These are phyloP conservation scores for Pluvianellus socialis DNA, from an alignment of 2,113 vertebrate species.

Conservation along the genomic window DNA sequence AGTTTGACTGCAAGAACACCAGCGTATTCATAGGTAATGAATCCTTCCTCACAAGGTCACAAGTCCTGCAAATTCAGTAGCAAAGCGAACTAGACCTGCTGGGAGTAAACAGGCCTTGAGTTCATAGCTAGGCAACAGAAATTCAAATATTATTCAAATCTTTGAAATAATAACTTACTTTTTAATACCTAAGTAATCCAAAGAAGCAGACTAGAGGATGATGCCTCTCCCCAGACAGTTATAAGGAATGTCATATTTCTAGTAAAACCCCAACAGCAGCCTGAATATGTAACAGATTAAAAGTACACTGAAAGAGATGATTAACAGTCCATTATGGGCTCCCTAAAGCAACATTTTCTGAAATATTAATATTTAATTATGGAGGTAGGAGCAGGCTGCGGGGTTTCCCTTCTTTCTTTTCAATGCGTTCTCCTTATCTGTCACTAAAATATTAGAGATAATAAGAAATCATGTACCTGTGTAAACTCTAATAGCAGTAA, in stretches of 20 bases:
- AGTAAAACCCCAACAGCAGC: slow-evolving; percentile 14
- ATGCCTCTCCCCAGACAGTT: slow-evolving; percentile 25
- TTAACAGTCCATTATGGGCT: slow-evolving; percentile 35
- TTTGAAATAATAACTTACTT: neutral
- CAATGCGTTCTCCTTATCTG: slow-evolving; percentile 52
- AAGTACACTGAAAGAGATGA: slow-evolving; percentile 39
- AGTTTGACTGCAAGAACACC: neutral
- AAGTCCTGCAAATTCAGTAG: neutral
- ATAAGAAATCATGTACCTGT: slow-evolving; percentile 73
- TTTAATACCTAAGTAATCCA: slow-evolving; percentile 28
- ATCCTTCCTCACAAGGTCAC: neutral
- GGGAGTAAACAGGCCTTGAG: neutral
- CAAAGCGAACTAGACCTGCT: neutral
- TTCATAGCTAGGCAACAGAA: neutral
- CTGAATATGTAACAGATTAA: slow-evolving; percentile 36
- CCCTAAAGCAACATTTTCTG: slow-evolving; percentile 61
- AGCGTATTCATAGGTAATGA: neutral
- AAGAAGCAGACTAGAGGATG: neutral
- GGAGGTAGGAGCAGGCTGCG: slow-evolving; percentile 23
- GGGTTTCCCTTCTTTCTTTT: slow-evolving; percentile 43
- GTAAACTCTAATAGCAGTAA: slow-evolving; percentile 71
- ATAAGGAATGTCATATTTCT: slow-evolving; percentile 42
- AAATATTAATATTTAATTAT: slow-evolving; percentile 76
- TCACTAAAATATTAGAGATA: slow-evolving; percentile 74
- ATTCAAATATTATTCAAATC: neutral